Conservation (phyloP, 1,140 invertebrate genomes). For the Drosophila novamexicana region DNA sequence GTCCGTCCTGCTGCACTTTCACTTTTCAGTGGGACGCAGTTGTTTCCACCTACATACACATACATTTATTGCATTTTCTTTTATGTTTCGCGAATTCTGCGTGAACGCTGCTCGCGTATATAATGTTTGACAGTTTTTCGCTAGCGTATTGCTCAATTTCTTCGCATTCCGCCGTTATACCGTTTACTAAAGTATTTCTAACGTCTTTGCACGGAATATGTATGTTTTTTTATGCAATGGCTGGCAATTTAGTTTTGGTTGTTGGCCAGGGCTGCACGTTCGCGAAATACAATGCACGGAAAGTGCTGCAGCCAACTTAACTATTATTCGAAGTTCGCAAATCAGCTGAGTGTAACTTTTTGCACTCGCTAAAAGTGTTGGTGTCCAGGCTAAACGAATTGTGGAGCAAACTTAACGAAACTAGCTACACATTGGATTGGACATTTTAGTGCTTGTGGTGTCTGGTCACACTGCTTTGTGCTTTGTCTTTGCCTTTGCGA, state of each 20-base stretch:
- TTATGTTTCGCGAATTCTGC: conserved; percentile 24
- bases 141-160: neutral
- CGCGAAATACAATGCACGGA: conserved; percentile 31
- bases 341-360: conserved; percentile 21
- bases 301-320: conserved; percentile 25
- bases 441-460: neutral
- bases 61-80: conserved; percentile 61
- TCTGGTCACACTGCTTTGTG: conserved; percentile 3
- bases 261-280: conserved; percentile 42
- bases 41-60: conserved; percentile 51
- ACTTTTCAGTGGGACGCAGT: conserved; percentile 80
- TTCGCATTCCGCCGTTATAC: neutral
- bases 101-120: conserved; percentile 5
- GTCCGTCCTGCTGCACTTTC: conserved; percentile 66
- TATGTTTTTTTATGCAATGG: conserved; percentile 48
- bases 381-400: conserved; percentile 3
- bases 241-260: conserved; percentile 51
- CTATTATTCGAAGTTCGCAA: conserved; percentile 17
- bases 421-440: neutral
- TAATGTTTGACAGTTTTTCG: neutral
- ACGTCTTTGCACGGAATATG: conserved; percentile 26
- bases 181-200: neutral
- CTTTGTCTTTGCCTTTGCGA: conserved; percentile 20
- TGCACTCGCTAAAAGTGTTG: neutral
- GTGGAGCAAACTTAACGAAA: conserved; percentile 14